Percentiles rank a stretch among this genome's conserved stretches.
phyloP scores from a whole-genome alignment of 2,797 vertebrate genomes.

The Steatocranus sp. region DNA sequence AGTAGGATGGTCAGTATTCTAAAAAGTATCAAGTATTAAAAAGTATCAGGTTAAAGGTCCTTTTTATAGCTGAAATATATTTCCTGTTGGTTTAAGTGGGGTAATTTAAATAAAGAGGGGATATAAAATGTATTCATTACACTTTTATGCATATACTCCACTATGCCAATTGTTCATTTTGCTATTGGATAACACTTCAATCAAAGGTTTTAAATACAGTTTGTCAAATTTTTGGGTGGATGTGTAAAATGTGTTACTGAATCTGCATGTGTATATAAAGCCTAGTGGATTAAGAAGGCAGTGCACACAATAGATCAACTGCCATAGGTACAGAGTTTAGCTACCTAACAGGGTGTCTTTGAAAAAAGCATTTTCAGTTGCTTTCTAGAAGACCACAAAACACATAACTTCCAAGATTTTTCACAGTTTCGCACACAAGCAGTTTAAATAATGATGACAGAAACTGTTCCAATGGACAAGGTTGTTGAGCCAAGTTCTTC shows the following conservation, averaged over 20 bases:
- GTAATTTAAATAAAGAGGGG: background rate
- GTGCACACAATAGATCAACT: background rate
- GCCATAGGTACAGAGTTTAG: background rate
- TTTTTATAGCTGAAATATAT: background rate
- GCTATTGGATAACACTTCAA: background rate
- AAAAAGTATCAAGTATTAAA: background rate
- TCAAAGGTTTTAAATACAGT: background rate
- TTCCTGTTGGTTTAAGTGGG: background rate
- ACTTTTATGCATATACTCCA: background rate
- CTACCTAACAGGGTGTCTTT: background rate
- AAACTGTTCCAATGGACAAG: background rate
- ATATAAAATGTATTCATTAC: background rate
- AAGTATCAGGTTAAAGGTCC: background rate
- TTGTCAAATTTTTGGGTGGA: background rate
- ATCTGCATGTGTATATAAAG: background rate
- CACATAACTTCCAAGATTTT: background rate
- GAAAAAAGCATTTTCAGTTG: background rate
- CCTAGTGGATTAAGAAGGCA: background rate
- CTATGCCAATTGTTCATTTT: background rate
- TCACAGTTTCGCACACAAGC: background rate
- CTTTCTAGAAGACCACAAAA: background rate
- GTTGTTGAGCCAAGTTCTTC: background rate
- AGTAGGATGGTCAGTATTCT: background rate
- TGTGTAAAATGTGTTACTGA: background rate
- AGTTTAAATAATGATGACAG: background rate